Conservation (phyloP, 1,140 invertebrate genomes). For the Anastatus disparis region DNA sequence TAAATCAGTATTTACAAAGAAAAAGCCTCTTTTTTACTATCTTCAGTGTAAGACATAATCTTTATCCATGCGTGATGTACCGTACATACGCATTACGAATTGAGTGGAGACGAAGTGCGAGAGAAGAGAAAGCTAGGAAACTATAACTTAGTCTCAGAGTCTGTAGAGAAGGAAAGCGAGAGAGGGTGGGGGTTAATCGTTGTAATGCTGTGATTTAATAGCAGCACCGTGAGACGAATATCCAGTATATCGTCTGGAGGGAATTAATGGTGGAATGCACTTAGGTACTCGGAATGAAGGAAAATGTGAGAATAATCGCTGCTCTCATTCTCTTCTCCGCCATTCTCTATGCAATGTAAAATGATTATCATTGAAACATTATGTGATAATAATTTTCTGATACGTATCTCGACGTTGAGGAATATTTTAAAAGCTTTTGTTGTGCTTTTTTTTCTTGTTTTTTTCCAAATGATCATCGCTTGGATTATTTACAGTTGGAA, state of each 20-base stretch:
- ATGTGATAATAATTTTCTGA: too few relatives aligned
- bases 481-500: too few relatives aligned
- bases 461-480: too few relatives aligned
- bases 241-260: conserved; percentile 38
- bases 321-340: neutral
- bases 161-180: too few relatives aligned
- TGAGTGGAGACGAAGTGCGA: neutral
- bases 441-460: too few relatives aligned
- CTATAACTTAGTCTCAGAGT: conserved; percentile 56
- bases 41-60: too few relatives aligned
- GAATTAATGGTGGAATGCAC: conserved; percentile 53
- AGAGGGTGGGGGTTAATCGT: conserved; percentile 56
- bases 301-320: neutral
- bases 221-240: conserved; percentile 44
- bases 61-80: too few relatives aligned
- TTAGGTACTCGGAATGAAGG: conserved; percentile 30
- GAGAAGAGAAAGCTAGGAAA: conserved; percentile 6
- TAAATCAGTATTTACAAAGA: conserved; percentile 16
- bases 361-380: too few relatives aligned
- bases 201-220: conserved; percentile 58
- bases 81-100: neutral
- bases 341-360: too few relatives aligned
- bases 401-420: too few relatives aligned
- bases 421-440: too few relatives aligned
- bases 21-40: too few relatives aligned